Percentiles rank a stretch among this genome's conserved stretches.
Evolutionary conservation across 2,888 invertebrate species (phyloP).

Genomic region (Lasioglossum pauxillum): DNA sequence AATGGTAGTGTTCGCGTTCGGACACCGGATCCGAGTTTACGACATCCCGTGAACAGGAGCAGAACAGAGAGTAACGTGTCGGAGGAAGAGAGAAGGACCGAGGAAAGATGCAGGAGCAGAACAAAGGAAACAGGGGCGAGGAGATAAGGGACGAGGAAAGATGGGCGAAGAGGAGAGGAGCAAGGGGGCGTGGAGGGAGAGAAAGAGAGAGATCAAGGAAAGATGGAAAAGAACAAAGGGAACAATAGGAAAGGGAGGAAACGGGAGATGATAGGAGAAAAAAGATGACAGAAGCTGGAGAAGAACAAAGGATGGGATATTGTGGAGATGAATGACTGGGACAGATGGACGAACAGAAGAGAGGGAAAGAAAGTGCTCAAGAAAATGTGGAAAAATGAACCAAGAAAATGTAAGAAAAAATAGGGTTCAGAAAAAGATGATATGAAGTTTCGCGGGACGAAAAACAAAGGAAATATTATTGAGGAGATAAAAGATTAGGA

Average conservation of each 20-base stretch:
- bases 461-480: too few species aligned
- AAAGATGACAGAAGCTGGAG: neutral
- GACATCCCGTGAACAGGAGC: slow-evolving; percentile 1
- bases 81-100: neutral
- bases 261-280: neutral
- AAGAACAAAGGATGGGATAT: neutral
- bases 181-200: neutral
- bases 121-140: neutral
- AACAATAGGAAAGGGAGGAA: neutral
- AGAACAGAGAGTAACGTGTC: neutral
- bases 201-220: neutral
- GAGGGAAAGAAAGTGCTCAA: neutral
- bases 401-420: neutral
- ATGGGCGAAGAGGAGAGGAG: neutral
- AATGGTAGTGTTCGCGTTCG: slow-evolving; percentile 34
- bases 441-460: too few species aligned
- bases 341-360: neutral
- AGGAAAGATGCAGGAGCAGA: neutral
- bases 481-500: too few species aligned
- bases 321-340: neutral
- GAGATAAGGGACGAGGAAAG: neutral
- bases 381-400: neutral
- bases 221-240: slow-evolving; percentile 1
- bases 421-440: neutral
- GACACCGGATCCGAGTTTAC: slow-evolving; percentile 32